Evolutionary conservation across 2,113 vertebrate species (phyloP), one percentile per base, ranked within the genome.

Genomic region (Xiphophorus hellerii): DNA sequence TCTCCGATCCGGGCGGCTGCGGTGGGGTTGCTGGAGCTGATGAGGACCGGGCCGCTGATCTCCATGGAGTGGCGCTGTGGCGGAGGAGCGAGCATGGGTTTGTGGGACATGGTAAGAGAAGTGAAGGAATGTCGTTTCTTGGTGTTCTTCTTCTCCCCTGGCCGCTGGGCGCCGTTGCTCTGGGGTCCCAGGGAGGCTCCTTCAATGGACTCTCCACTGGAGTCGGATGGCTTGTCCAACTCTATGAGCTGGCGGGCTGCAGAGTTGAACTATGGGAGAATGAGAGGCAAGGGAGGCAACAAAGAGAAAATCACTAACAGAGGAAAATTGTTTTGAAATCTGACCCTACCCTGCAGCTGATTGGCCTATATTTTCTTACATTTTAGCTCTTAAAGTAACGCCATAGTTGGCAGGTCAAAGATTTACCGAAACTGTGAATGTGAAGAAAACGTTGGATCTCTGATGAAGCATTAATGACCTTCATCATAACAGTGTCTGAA

Each of bases 61-160:
- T 99, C 98, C 97, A 99, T 97, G 69, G 98, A 99, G 93, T 98
- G 98, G 44, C 98, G 96, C 86, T 99, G 95, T 27, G 98, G 95
- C 81, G 97, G 97, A 70, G 95, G 93, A 5, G 97, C 96, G 84
- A 97, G 96, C 51, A 96, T 94, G 54, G 97, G 95, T 83, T 99
- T 99, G 95, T 96, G 97, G 74, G 98, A 98, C 97, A 97, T 99
- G 71, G 96, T 98, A 84, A 99, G 96, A 27, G 98, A 99, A 63
- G 98, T 99, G 93, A 99, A 99, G 66, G 98, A 99, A 93, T 99
- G 98, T 0, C 98, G 94, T 88, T 99, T 99, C 95, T 97, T 98
- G 94, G 96, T 98, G 94, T 98, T 99, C 95, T 99, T 99, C 95
- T 99, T 99, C 65, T 96, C 94, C 48, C 97, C 96, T 0, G 90